Conservation (phyloP, 1,140 invertebrate genomes). For the Laodelphax striatellus region DNA sequence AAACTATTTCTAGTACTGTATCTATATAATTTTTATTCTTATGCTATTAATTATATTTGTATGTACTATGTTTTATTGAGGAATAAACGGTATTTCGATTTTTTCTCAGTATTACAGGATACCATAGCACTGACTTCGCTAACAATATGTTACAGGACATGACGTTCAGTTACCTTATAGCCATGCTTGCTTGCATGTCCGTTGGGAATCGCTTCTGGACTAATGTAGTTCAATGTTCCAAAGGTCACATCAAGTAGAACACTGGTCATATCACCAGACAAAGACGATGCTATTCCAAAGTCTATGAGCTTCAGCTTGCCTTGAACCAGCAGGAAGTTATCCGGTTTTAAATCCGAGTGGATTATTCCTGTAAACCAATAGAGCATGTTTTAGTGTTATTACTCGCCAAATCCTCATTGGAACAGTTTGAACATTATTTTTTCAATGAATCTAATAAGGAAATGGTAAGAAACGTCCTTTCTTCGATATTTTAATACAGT, state of each 20-base stretch:
- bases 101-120: no score
- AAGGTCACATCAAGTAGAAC: slow-evolving; percentile 68
- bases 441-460: no score
- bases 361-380: slow-evolving; percentile 61
- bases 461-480: no score
- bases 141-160: background rate
- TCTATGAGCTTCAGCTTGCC: slow-evolving; percentile 90
- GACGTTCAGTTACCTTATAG: slow-evolving; percentile 11
- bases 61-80: no score
- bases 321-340: slow-evolving; percentile 85
- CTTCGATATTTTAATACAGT: no score
- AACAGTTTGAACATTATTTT: background rate
- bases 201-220: slow-evolving; percentile 74
- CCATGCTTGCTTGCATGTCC: slow-evolving; percentile 6
- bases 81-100: no score
- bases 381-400: background rate
- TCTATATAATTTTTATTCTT: no score
- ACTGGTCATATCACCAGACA: slow-evolving; percentile 81
- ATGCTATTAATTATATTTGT: no score
- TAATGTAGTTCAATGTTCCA: slow-evolving; percentile 94
- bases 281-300: slow-evolving; percentile 91
- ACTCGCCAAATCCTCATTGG: background rate
- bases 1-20: no score
- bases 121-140: no score
- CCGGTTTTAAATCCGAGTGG: slow-evolving; percentile 93